Evolutionary conservation across 1,140 invertebrate species (phyloP).

Genomic region (Arctopsyche grandis): DNA sequence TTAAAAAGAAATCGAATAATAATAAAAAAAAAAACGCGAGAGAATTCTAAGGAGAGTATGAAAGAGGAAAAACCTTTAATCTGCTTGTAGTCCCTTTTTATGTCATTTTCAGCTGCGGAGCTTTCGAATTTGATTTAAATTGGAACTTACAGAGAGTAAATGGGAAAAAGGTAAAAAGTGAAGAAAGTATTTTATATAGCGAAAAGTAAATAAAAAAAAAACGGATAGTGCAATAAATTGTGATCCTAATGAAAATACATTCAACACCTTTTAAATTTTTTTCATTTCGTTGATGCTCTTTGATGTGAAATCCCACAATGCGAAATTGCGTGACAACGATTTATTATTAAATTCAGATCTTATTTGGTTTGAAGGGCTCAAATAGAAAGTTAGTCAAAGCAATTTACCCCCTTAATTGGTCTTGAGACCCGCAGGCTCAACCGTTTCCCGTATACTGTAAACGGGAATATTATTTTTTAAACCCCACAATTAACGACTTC

Average conservation of each 20-base stretch:
- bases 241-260: background rate
- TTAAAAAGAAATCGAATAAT: background rate
- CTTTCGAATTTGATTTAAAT: slow-evolving; percentile 12
- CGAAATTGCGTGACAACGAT: too few species aligned
- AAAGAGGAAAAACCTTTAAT: background rate
- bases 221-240: background rate
- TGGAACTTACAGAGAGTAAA: background rate
- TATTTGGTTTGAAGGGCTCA: slow-evolving; percentile 6
- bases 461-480: too few species aligned
- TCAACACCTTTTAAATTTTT: background rate
- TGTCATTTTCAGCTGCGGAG: background rate
- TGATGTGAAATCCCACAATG: too few species aligned
- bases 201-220: background rate
- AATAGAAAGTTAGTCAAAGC: slow-evolving; percentile 22
- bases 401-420: slow-evolving; percentile 31
- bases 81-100: slow-evolving; percentile 1
- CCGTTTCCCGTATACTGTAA: background rate
- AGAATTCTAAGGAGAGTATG: background rate
- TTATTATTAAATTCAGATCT: too few species aligned
- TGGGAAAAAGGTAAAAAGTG: background rate
- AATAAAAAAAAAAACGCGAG: background rate
- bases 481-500: too few species aligned
- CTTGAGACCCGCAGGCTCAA: slow-evolving; percentile 7
- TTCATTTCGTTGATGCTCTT: too few species aligned
- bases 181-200: background rate